Evolutionary conservation across 2,113 vertebrate species (phyloP), one percentile per base, ranked within the genome.

Genomic region (Chionodraco myersi): DNA sequence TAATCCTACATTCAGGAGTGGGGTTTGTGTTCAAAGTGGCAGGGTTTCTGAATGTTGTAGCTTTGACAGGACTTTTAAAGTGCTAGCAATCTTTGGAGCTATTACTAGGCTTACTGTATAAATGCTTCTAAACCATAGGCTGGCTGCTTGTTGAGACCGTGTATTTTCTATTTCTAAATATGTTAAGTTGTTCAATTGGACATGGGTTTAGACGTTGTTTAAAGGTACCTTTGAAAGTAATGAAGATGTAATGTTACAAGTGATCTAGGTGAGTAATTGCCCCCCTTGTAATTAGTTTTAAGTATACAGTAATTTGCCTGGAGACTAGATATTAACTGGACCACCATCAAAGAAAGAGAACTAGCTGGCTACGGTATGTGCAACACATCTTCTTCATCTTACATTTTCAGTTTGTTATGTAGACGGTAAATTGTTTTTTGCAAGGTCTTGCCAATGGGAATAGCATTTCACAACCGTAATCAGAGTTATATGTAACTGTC

Each of bases 401-500:
- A 34, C 34, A 72, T 60, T 68, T 53, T 52, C n/a, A 47, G 54
- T n/a, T 11, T 48, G 10, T 45, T 15, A 10, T 75, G 44, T 44
- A 63, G 6, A 49, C 60, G 6, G 0, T 23, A 58, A 1, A 10
- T 30, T 7, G 10, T 44, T 63, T 48, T 51, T 30, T 70, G 26
- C 30, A 5, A 47, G 53, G 59, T 34, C 64, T 30, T 30, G n/a
- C 21, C 66, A 73, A 21, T 36, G n/a, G 57, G 52, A 75, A 75
- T 14, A 45, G 14, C 34, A 51, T 64, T n/a, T 79, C 13, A 41
- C 45, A 67, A 52, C 59, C 18, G 26, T 11, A 71, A 44, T 71
- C 48, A 71, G 80, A 72, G 80, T 52, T 47, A 9, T 41, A 51
- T 54, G 30, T 49, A 26, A 49, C 18, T 14, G 41, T 77, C 72